Evolutionary conservation across 2,113 vertebrate species (phyloP), one percentile per base, ranked within the genome.

Genomic region (Phaetusa simplex): DNA sequence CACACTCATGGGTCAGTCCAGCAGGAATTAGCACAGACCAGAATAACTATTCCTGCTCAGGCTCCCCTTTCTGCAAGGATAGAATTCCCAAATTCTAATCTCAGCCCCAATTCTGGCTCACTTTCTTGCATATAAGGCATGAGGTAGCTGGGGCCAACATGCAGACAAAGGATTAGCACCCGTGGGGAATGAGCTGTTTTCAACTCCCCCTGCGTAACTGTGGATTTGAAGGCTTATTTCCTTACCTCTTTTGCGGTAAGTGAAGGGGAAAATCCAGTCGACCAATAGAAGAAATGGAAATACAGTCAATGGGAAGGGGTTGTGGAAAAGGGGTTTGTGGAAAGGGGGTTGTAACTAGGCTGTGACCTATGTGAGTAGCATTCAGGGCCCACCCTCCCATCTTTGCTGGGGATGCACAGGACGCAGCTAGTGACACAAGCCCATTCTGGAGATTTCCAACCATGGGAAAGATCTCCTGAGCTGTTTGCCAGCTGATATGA

Each of bases 191-290:
- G 55, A 74, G 65, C 86, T 89, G 61, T 82, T 96, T 89, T 64
- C 84, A 79, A 8, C 56, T 87, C 18, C 20, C 52, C 56, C 52
- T 64, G 38, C 29, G 84, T 86, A 92, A 52, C 81, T 87, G 38
- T 92, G 89, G 65, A 72, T 96, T 96, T 78, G 56, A 95, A 90
- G 42, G 43, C 34, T 81, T 82, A 76, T 61, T 88, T 84, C 67
- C 71, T 88, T 92, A 40, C 81, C 47, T 88, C 77, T 91, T 81
- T 81, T 71, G 77, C 0, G 0, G 72, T 62, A 86, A 86, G 82
- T 71, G 82, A 90, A 93, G 52, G 42, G 76, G 36, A 56, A 95
- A 91, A 88, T 88, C 36, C 59, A 86, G 26, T 27, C 0, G 0
- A 69, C n/a, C 81, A 79, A 47, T 82, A 19, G 43, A 95, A 92